Evolutionary conservation across 2,113 vertebrate species (phyloP).

Genomic region (Vicugna pacos): DNA sequence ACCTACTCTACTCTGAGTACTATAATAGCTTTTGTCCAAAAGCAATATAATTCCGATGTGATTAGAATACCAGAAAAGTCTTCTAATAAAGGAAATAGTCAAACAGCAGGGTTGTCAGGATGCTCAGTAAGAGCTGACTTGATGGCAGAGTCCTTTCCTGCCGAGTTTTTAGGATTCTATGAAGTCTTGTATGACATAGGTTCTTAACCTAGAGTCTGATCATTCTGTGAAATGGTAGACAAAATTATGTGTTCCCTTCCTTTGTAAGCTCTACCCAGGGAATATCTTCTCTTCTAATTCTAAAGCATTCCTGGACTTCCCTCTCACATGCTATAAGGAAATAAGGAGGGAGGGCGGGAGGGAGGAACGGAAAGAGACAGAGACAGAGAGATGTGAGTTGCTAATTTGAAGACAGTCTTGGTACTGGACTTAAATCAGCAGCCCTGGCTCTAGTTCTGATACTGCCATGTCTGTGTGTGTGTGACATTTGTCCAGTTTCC

Average conservation of each 20-base stretch:
- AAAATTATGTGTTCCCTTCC: not conserved
- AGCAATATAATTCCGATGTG: not conserved
- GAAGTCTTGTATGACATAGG: not conserved
- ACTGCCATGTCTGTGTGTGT: not conserved
- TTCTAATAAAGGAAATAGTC: conserved; percentile 8
- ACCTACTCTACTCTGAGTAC: not conserved
- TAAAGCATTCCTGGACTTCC: not conserved
- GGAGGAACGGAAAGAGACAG: too few species aligned
- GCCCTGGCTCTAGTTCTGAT: not conserved
- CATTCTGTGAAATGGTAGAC: not conserved
- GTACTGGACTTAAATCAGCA: not conserved
- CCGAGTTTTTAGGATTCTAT: not conserved
- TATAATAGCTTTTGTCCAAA: not conserved
- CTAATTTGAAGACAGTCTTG: not conserved
- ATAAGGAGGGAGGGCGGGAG: not conserved
- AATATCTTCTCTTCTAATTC: not conserved
- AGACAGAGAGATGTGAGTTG: not conserved
- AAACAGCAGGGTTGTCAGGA: not conserved
- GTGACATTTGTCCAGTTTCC: not conserved
- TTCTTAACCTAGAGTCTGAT: not conserved
- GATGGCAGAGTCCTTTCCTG: not conserved
- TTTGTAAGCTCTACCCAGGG: not conserved
- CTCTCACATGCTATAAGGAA: not conserved
- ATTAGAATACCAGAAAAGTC: not conserved
- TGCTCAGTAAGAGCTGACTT: not conserved